Evolutionary conservation across 1,140 invertebrate genomes (phyloP).

Genomic region (Diachasma alloeum): DNA sequence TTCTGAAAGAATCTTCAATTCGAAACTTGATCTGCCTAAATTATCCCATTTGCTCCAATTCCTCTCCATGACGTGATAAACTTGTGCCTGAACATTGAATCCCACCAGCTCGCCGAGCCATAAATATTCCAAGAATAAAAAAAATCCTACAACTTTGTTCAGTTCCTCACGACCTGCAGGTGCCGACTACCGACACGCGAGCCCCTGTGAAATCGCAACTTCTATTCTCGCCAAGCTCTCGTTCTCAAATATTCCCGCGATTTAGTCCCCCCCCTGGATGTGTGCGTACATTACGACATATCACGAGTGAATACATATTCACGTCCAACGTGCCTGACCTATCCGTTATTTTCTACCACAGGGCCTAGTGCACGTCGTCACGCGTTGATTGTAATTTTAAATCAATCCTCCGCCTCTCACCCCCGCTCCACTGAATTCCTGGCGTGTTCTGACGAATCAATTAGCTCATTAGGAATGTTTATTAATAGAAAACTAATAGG

Average conservation of each 20-base stretch:
- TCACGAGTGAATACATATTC: neutral
- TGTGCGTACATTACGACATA: neutral
- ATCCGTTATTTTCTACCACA: neutral
- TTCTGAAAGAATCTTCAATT: no score
- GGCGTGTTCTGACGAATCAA: neutral
- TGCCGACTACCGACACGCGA: no score
- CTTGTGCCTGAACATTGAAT: no score
- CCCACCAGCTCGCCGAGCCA: no score
- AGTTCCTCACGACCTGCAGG: no score
- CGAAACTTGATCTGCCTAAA: no score
- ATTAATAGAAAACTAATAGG: neutral
- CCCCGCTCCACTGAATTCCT: neutral
- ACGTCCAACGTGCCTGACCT: neutral
- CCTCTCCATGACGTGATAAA: no score
- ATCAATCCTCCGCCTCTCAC: neutral
- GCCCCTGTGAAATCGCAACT: neutral
- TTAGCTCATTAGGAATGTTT: neutral
- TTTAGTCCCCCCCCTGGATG: neutral
- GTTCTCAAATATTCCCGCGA: neutral
- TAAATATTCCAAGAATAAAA: neutral
- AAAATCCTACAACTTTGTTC: neutral
- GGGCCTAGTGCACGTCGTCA: neutral
- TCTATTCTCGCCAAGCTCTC: neutral
- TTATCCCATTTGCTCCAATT: no score
- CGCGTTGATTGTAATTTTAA: neutral